A percentile compares a stretch with the other conserved stretches of the same genome.
Evolutionary conservation across 2,888 invertebrate species (phyloP).

Genomic region (Melitaea athalia): DNA sequence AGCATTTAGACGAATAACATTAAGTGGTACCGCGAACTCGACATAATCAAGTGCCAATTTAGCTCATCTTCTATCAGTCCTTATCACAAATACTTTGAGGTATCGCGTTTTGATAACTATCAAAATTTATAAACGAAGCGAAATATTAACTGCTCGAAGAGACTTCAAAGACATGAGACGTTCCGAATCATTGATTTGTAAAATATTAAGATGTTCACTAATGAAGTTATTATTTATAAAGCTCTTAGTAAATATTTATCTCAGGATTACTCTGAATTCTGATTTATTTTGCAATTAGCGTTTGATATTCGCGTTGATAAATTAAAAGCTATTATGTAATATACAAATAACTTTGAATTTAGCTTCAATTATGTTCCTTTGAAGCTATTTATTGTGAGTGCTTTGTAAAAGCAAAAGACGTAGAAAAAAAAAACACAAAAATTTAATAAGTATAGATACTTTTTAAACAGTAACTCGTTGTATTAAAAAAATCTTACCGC

Average conservation of each 20-base stretch:
- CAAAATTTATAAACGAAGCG: constrained; percentile 7
- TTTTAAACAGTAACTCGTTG: too few species aligned
- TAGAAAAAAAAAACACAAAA: too few species aligned
- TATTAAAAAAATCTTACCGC: too few species aligned
- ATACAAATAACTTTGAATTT: too few species aligned
- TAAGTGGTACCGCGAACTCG: too few species aligned
- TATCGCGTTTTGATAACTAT: constrained; percentile 5
- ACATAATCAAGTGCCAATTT: too few species aligned
- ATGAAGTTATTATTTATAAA: constrained; percentile 21
- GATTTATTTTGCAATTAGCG: background rate
- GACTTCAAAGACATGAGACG: constrained; percentile 24
- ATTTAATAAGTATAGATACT: too few species aligned
- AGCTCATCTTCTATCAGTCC: background rate
- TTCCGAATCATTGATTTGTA: constrained; percentile 28
- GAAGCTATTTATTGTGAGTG: background rate
- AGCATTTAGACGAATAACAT: too few species aligned
- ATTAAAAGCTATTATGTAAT: background rate
- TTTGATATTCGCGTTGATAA: background rate
- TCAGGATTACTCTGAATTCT: background rate
- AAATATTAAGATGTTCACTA: constrained; percentile 24
- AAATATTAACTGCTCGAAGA: constrained; percentile 16
- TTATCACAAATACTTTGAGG: background rate
- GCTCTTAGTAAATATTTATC: constrained; percentile 5
- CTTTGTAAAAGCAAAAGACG: background rate
- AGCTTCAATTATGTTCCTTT: background rate